Conservation (phyloP, 2,888 invertebrate genomes). For the Minunthozetes semirufus region DNA sequence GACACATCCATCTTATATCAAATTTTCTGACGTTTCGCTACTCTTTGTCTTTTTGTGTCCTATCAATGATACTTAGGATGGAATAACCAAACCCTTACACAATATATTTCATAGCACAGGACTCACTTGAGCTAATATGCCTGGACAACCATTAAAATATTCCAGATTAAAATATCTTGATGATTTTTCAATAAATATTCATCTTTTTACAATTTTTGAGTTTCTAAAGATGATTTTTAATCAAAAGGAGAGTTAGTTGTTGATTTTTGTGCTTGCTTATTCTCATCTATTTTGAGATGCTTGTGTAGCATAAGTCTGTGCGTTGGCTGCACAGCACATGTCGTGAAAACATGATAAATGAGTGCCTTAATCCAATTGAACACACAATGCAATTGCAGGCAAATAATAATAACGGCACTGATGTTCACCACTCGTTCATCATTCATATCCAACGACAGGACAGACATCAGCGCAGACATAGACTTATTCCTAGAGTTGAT, state of each 20-base stretch:
- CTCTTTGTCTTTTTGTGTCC: background rate
- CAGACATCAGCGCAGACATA: slow-evolving; percentile 3
- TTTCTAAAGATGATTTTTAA: too few relatives aligned
- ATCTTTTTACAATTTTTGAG: too few relatives aligned
- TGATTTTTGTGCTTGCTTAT: too few relatives aligned
- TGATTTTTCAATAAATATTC: too few relatives aligned
- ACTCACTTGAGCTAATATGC: too few relatives aligned
- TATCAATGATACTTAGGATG: background rate
- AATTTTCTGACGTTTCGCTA: background rate
- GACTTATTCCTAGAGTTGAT: background rate
- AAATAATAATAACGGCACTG: slow-evolving; percentile 15
- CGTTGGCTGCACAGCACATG: background rate
- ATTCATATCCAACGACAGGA: background rate
- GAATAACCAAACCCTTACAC: too few relatives aligned
- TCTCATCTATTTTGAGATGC: too few relatives aligned
- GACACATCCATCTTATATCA: slow-evolving; percentile 5
- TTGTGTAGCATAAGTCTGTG: too few relatives aligned
- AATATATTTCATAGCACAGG: too few relatives aligned
- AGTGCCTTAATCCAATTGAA: slow-evolving; percentile 20
- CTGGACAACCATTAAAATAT: too few relatives aligned
- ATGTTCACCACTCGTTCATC: slow-evolving; percentile 9
- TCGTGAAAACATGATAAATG: slow-evolving; percentile 24
- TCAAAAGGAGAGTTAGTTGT: too few relatives aligned
- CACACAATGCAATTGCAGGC: background rate
- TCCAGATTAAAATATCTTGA: too few relatives aligned